phyloP scores from a whole-genome alignment of 2,888 invertebrate species.

The Cataglyphis albicans region DNA sequence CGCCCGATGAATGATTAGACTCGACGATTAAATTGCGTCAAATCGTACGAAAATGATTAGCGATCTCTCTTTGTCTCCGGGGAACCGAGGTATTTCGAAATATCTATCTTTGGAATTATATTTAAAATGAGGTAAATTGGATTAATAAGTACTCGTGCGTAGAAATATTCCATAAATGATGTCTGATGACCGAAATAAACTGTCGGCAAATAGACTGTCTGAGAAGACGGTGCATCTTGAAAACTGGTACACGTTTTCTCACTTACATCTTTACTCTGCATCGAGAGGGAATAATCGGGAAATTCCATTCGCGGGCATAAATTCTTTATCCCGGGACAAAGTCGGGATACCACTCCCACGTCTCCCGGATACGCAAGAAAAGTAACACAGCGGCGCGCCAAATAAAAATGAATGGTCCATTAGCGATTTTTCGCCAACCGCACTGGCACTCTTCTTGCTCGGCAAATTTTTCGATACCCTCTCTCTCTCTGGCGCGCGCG shows the following conservation, averaged over 20 bases:
- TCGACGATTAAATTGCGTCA: not conserved
- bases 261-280: slow-evolving; percentile 17
- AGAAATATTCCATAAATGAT: not conserved
- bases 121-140: not conserved
- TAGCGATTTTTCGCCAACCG: slow-evolving; percentile 60
- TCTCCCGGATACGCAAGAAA: slow-evolving; percentile 56
- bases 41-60: not conserved
- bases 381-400: slow-evolving; percentile 50
- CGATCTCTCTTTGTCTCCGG: not conserved
- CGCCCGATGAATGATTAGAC: slow-evolving; percentile 16
- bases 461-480: slow-evolving; percentile 64
- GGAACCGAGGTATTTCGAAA: not conserved
- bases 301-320: slow-evolving; percentile 49
- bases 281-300: slow-evolving; percentile 41
- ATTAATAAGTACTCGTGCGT: not conserved
- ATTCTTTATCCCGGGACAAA: slow-evolving; percentile 52
- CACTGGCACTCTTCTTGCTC: slow-evolving; percentile 42
- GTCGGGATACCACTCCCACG: slow-evolving; percentile 19
- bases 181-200: not conserved
- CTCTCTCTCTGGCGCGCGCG: slow-evolving; percentile 21
- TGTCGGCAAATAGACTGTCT: not conserved
- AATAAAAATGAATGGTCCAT: slow-evolving; percentile 75
- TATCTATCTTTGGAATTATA: not conserved
- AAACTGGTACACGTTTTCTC: slow-evolving; percentile 36
- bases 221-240: slow-evolving; percentile 6